Conservation (phyloP, 2,113 vertebrate genomes). For the Albula glossodonta region DNA sequence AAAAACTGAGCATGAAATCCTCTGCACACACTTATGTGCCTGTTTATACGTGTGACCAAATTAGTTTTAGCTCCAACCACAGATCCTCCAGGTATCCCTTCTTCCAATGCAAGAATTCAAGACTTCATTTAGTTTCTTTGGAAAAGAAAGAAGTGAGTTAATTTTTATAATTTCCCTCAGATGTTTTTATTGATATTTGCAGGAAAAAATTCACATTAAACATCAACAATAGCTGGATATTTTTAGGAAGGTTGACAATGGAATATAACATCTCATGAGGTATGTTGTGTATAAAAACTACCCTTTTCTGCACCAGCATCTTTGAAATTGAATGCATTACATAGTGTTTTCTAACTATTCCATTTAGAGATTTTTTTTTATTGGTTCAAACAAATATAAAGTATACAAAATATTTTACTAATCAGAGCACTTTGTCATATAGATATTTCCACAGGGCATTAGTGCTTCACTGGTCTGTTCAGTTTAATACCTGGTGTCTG, state of each 20-base stretch:
- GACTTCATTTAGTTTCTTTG: not conserved
- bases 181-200: not conserved
- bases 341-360: not conserved
- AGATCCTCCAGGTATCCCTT: too few relatives aligned
- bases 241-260: not conserved
- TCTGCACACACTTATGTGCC: too few relatives aligned
- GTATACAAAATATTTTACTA: not conserved
- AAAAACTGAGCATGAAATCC: too few relatives aligned
- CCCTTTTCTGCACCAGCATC: not conserved
- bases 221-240: not conserved
- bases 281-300: not conserved
- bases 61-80: too few relatives aligned
- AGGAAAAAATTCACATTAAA: not conserved
- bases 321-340: not conserved
- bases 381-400: too few relatives aligned
- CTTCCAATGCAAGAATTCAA: not conserved
- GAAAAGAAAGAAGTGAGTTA: not conserved
- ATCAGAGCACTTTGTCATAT: not conserved
- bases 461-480: too few relatives aligned
- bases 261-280: not conserved
- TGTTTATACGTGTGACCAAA: too few relatives aligned
- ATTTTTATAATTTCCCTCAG: not conserved
- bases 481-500: too few relatives aligned
- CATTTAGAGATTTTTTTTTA: too few relatives aligned
- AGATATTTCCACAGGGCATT: not conserved